phyloP scores from a whole-genome alignment of 2,888 invertebrate species.

The Epirrita christyi region DNA sequence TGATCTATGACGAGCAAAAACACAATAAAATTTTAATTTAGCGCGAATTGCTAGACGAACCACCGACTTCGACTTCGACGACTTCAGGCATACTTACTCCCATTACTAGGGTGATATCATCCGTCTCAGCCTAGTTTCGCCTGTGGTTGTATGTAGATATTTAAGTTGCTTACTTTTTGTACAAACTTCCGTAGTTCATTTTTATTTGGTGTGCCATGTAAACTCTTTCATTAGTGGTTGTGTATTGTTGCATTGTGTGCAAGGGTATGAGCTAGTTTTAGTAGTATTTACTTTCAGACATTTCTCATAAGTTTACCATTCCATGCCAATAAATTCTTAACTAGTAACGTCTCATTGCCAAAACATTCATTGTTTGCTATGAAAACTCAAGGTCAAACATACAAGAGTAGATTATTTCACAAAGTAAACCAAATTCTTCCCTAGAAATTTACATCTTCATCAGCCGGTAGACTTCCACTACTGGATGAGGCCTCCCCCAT shows the following conservation, averaged over 20 bases:
- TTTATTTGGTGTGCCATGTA: constrained; percentile 3
- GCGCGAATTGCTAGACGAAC: too few relatives aligned
- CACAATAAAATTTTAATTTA: too few relatives aligned
- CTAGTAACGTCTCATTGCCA: background rate
- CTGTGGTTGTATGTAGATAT: constrained; percentile 8
- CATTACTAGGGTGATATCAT: background rate
- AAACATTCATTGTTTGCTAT: background rate
- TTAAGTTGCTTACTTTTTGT: constrained; percentile 8
- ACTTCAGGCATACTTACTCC: too few relatives aligned
- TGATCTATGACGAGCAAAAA: too few relatives aligned
- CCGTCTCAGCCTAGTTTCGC: constrained; percentile 13
- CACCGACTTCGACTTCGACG: too few relatives aligned
- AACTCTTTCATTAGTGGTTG: constrained; percentile 1
- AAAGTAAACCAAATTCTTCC: background rate
- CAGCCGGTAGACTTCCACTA: too few relatives aligned
- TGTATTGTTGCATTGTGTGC: background rate
- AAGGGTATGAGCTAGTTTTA: background rate
- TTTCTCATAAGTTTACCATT: background rate
- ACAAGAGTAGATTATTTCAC: background rate
- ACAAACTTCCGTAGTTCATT: constrained; percentile 1
- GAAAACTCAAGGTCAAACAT: background rate
- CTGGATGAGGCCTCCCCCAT: too few relatives aligned
- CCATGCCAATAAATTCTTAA: background rate
- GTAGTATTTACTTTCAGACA: background rate
- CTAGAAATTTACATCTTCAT: too few relatives aligned